Percentiles rank a stretch among this genome's conserved stretches.
These are phyloP conservation scores for Pachliopta kotzebuea DNA, from an alignment of 2,888 invertebrate genomes.

Conservation along the genomic window DNA sequence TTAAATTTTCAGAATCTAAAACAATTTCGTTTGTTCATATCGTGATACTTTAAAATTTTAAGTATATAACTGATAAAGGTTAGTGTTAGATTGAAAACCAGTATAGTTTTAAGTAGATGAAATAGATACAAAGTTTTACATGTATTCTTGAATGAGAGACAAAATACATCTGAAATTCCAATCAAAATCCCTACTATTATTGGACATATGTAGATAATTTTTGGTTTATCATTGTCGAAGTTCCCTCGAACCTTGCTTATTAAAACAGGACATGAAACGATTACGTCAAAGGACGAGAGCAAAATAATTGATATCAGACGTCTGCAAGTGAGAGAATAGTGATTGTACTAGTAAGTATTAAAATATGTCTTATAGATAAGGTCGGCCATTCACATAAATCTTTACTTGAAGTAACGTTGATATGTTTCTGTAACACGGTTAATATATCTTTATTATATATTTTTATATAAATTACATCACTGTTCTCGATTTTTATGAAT, in stretches of 20 bases:
- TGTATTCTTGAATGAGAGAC: too few relatives aligned
- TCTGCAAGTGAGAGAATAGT: conserved; percentile 8
- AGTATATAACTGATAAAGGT: conserved; percentile 8
- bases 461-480: too few relatives aligned
- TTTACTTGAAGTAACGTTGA: conserved; percentile 40
- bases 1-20: conserved; percentile 2
- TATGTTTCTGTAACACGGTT: conserved; percentile 33
- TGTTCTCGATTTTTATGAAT: too few relatives aligned
- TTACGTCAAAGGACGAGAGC: conserved; percentile 5
- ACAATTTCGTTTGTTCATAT: background rate
- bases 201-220: too few relatives aligned
- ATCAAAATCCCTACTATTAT: too few relatives aligned
- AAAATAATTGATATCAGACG: conserved; percentile 23
- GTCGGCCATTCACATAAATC: conserved; percentile 57
- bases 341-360: conserved; percentile 45
- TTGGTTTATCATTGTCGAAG: background rate
- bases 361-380: conserved; percentile 57
- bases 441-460: conserved; percentile 1
- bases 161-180: too few relatives aligned
- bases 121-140: too few relatives aligned
- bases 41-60: too few relatives aligned
- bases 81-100: background rate
- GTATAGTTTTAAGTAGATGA: too few relatives aligned
- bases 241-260: background rate
- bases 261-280: conserved; percentile 6